Percentiles rank a stretch among this genome's conserved stretches.
These are phyloP conservation scores for Petrocephalus microphthalmus DNA, from an alignment of 2,113 vertebrate genomes.

Conservation along the genomic window DNA sequence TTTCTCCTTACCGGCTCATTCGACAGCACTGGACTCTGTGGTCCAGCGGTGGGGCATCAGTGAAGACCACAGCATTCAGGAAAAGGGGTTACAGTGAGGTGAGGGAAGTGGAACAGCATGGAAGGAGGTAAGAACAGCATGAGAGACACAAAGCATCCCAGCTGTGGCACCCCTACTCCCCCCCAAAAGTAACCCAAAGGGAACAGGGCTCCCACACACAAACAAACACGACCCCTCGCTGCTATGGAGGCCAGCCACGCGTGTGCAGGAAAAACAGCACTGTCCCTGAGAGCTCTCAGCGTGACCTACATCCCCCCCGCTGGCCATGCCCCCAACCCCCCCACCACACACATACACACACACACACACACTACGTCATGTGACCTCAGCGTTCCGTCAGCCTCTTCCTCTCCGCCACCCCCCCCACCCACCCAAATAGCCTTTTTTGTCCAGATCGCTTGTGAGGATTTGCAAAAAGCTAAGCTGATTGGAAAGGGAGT, in stretches of 20 bases:
- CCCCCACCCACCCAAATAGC: not conserved
- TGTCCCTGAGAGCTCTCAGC: not conserved
- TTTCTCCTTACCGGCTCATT: not conserved
- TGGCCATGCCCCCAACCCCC: not conserved
- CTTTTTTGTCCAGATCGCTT: not conserved
- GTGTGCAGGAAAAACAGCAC: not conserved
- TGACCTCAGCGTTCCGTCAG: not conserved
- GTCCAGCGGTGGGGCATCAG: not conserved
- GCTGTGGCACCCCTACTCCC: not conserved
- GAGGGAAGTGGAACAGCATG: not conserved
- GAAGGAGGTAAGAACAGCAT: not conserved
- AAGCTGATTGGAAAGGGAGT: constrained; percentile 17
- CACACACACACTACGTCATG: not conserved
- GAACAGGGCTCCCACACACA: not conserved
- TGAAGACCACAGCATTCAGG: not conserved
- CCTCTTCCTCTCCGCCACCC: not conserved
- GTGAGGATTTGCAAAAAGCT: constrained; percentile 8
- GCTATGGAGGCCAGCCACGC: not conserved
- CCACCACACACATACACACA: too few species aligned
- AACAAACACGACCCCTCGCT: not conserved
- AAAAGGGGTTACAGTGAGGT: not conserved
- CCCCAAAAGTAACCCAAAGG: not conserved
- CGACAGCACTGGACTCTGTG: not conserved
- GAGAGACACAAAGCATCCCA: not conserved
- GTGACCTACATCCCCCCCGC: constrained; percentile 3